Evolutionary conservation across 2,797 vertebrate genomes (phyloP).

Genomic region (Furcifer pardalis): DNA sequence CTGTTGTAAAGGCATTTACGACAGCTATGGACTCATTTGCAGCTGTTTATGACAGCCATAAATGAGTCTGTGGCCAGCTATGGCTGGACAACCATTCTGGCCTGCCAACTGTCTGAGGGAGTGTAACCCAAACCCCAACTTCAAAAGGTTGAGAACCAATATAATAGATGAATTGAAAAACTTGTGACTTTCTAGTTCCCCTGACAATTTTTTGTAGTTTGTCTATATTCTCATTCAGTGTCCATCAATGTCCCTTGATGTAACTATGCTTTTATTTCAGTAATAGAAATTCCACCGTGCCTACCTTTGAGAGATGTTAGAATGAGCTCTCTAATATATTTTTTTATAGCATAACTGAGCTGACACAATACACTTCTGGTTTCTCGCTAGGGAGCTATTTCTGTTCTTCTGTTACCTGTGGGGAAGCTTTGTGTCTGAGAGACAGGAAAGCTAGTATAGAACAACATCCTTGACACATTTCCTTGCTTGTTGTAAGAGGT

Average conservation of each 20-base stretch:
- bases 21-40: too few species aligned
- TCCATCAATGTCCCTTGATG: slow-evolving; percentile 32
- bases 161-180: too few species aligned
- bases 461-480: slow-evolving; percentile 26
- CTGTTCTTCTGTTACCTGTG: slow-evolving; percentile 33
- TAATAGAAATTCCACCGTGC: slow-evolving; percentile 21
- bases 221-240: slow-evolving; percentile 29
- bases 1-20: too few species aligned
- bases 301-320: slow-evolving; percentile 25
- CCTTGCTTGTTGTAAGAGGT: slow-evolving; percentile 45
- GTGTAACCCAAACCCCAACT: too few species aligned
- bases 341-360: slow-evolving; percentile 7
- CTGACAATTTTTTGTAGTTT: slow-evolving; percentile 24
- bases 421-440: slow-evolving; percentile 56
- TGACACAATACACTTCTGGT: slow-evolving; percentile 29
- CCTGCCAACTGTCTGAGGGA: too few species aligned
- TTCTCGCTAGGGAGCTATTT: slow-evolving; percentile 54
- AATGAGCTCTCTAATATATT: slow-evolving; percentile 27
- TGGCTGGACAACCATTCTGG: too few species aligned
- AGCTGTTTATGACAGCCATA: too few species aligned
- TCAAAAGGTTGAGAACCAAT: too few species aligned
- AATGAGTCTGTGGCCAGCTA: too few species aligned
- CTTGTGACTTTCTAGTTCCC: background rate
- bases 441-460: slow-evolving; percentile 33
- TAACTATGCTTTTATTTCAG: slow-evolving; percentile 14